phyloP scores from a whole-genome alignment of 2,888 invertebrate species.

The Venustoraphidia nigricollis region DNA sequence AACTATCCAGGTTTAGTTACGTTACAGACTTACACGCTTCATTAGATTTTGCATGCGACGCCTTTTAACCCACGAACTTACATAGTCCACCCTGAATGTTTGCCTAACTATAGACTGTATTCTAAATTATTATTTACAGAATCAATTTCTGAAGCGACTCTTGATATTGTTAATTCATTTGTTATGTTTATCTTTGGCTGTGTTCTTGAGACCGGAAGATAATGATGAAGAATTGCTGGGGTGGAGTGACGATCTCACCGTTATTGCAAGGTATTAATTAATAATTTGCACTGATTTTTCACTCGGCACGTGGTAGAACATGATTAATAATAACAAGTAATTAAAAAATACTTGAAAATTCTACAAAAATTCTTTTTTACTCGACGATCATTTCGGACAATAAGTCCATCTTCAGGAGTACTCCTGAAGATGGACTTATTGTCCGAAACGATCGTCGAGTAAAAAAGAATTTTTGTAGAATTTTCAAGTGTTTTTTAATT shows the following conservation, averaged over 20 bases:
- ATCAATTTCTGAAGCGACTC: constrained; percentile 83
- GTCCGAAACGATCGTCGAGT: too few species aligned
- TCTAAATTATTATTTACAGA: constrained; percentile 34
- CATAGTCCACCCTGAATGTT: background rate
- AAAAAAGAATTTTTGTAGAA: too few species aligned
- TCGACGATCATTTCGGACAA: too few species aligned
- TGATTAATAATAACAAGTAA: too few species aligned
- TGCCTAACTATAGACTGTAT: background rate
- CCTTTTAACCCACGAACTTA: background rate
- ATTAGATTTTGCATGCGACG: background rate
- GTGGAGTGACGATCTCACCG: constrained; percentile 34
- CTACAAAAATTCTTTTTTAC: too few species aligned
- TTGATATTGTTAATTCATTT: constrained; percentile 79
- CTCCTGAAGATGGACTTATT: too few species aligned
- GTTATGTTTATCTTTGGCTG: constrained; percentile 71
- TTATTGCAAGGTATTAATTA: constrained; percentile 24
- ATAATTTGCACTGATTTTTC: too few species aligned
- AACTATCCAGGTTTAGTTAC: too few species aligned
- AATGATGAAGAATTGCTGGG: constrained; percentile 36
- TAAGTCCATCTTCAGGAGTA: too few species aligned
- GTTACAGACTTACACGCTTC: background rate
- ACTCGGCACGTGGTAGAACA: too few species aligned
- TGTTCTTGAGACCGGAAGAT: constrained; percentile 75
- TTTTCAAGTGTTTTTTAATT: too few species aligned
- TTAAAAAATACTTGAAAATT: too few species aligned